Percentiles rank a stretch among this genome's conserved stretches.
phyloP scores from a whole-genome alignment of 2,888 invertebrate species.

The Teleogryllus oceanicus region DNA sequence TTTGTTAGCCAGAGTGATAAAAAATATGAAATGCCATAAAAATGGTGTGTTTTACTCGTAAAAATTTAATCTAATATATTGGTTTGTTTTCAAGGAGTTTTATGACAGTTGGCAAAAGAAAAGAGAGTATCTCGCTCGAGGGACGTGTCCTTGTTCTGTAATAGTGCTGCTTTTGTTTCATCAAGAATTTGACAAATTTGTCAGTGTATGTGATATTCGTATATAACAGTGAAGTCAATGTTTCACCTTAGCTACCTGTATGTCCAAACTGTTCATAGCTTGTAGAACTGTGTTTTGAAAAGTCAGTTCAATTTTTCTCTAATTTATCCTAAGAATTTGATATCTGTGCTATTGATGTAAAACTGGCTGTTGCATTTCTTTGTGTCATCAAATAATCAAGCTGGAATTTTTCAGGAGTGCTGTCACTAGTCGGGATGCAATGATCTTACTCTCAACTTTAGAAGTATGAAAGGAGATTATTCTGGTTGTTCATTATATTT shows the following conservation, averaged over 20 bases:
- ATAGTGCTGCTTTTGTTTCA: neutral
- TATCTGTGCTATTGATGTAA: slow-evolving; percentile 6
- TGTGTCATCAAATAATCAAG: too few relatives aligned
- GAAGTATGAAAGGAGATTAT: too few relatives aligned
- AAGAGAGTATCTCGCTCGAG: neutral
- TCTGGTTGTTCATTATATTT: too few relatives aligned
- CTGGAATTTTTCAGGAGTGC: too few relatives aligned
- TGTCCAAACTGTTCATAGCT: neutral
- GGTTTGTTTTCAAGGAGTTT: neutral
- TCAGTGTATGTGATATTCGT: neutral
- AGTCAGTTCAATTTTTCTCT: neutral
- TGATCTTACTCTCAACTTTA: too few relatives aligned
- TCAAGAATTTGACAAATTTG: neutral
- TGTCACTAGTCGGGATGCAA: too few relatives aligned
- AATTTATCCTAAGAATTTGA: neutral
- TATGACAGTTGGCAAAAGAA: neutral
- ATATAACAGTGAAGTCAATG: neutral
- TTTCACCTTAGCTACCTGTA: neutral
- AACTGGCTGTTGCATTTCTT: neutral
- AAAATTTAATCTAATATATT: neutral
- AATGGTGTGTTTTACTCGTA: neutral
- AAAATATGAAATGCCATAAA: slow-evolving; percentile 18
- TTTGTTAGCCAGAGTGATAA: slow-evolving; percentile 25
- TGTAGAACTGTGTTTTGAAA: neutral
- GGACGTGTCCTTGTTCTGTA: slow-evolving; percentile 19